Evolutionary conservation across 2,888 invertebrate genomes (phyloP), one percentile per base, ranked within the genome.

Genomic region (Aleiodes testaceus): DNA sequence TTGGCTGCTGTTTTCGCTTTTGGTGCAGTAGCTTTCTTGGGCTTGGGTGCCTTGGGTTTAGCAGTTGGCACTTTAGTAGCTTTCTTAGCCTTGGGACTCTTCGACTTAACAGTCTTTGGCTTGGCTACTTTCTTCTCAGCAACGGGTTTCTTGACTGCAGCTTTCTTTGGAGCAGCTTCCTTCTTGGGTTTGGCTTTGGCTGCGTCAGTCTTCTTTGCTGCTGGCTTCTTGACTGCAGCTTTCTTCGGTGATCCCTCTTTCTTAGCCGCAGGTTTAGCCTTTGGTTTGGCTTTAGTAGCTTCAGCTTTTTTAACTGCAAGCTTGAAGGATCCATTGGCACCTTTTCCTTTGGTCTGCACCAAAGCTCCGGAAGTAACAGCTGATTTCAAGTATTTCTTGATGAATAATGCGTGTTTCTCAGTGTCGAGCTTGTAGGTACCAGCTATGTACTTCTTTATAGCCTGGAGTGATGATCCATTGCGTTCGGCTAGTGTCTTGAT

Each of bases 361-460:
- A 91, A 79, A 12, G 84, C 83, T 7, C 90, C 90, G 63, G 88
- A 87, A 1, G 85, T 87, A 12, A 92, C 90, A 20, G 90, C 90
- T 12, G 85, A 82, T 81, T 90, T 91, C 72, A 92, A 78, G 77
- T 90, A 91, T 73, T 90, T 91, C 74, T 89, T 91, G 77, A 93
- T 92, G 84, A 89, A 91, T 1, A 89, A 89, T 0, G 90, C 88
- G 52, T 90, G 81, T 78, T 91, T 92, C 71, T 90, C 90, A 0
- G 89, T 88, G 80, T 92, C 91, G 6, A 91, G 88, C 72, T 90
- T 90, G 88, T 92, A 91, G 72, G 89, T 90, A 20, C 89, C 87
- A 9, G 89, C 84, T 61, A 93, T 89, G 83, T 91, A 92, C 81
- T 92, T 92, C 82, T 91, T 92, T 83, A 92, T 92, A 1, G 91